Percentiles rank a stretch among this genome's conserved stretches.
phyloP scores from a whole-genome alignment of 2,888 invertebrate species.

The Leptarthrus brevirostris region DNA sequence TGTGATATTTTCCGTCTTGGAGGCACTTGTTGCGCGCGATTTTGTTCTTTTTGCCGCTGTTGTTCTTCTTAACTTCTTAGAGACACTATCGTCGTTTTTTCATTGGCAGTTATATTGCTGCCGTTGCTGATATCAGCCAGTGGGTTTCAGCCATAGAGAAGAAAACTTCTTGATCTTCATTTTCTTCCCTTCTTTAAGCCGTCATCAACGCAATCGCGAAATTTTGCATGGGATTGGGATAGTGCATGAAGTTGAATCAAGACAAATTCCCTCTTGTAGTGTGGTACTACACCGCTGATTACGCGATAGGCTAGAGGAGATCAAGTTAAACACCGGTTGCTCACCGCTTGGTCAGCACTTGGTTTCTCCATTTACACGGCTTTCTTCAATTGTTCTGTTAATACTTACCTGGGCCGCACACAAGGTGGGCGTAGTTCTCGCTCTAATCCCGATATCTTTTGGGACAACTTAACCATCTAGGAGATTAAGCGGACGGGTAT shows the following conservation, averaged over 20 bases:
- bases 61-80: constrained; percentile 31
- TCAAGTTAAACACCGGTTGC: constrained; percentile 1
- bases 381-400: constrained; percentile 37
- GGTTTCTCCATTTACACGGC: constrained; percentile 13
- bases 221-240: background rate
- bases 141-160: constrained; percentile 17
- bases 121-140: constrained; percentile 17
- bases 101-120: constrained; percentile 20
- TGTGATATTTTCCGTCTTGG: constrained; percentile 37
- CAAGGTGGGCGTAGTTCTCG: constrained; percentile 25
- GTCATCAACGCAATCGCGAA: constrained; percentile 19
- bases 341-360: background rate
- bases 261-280: background rate
- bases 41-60: constrained; percentile 29
- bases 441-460: constrained; percentile 20
- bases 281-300: constrained; percentile 9
- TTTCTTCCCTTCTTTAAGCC: constrained; percentile 24
- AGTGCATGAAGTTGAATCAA: background rate
- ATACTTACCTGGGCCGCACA: constrained; percentile 3
- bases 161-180: constrained; percentile 37
- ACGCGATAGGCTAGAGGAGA: constrained; percentile 1
- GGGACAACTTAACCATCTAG: background rate
- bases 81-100: constrained; percentile 34
- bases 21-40: constrained; percentile 41
- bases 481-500: background rate